phyloP scores from a whole-genome alignment of 1,140 invertebrate genomes.

The Portunus trituberculatus region DNA sequence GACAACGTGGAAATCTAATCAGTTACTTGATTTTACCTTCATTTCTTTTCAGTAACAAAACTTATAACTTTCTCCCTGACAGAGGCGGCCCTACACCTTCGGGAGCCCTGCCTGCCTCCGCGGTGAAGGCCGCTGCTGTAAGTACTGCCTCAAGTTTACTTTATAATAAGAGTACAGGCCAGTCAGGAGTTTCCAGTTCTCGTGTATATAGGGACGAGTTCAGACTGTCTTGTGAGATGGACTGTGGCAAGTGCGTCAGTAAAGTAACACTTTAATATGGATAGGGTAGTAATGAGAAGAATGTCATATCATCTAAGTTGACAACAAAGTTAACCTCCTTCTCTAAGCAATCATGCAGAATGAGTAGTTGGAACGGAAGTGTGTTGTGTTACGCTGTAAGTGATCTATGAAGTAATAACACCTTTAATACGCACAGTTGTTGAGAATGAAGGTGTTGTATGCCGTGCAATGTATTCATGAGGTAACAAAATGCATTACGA shows the following conservation, averaged over 20 bases:
- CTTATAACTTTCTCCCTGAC: conserved; percentile 58
- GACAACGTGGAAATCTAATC: too few species aligned
- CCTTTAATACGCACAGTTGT: too few species aligned
- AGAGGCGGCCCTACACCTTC: conserved; percentile 85
- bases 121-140: conserved; percentile 77
- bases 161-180: neutral
- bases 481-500: too few species aligned
- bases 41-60: neutral
- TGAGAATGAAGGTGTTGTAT: too few species aligned
- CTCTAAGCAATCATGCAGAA: too few species aligned
- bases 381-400: neutral
- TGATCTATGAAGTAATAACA: neutral
- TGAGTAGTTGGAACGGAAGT: too few species aligned
- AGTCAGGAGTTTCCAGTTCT: neutral
- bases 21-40: too few species aligned
- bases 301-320: neutral
- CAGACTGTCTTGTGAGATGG: neutral
- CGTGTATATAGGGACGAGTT: neutral
- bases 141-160: conserved; percentile 79
- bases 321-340: too few species aligned
- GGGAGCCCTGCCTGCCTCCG: conserved; percentile 84
- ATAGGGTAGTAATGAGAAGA: neutral
- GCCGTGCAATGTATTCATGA: neutral
- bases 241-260: neutral
- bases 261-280: neutral